Evolutionary conservation across 2,113 vertebrate genomes (phyloP), one percentile per base, ranked within the genome.

Genomic region (Vireo altiloquus): DNA sequence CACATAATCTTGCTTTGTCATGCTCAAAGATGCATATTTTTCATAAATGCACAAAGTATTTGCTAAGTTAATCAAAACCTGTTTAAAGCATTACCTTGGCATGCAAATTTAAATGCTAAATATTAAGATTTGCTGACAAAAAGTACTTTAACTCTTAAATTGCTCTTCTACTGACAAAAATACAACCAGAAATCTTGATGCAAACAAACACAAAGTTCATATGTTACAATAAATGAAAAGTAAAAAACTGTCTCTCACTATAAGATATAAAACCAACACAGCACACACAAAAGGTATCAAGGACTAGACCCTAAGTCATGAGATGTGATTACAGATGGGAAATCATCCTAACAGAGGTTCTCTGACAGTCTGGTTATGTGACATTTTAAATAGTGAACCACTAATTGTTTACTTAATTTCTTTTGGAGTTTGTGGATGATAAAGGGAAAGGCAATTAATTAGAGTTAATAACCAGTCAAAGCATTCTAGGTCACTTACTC

Each of bases 1-100:
- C 44, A 35, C 1, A 64, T 28, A 31, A 87, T 63, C 76, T 56
- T 96, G 89, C 83, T 89, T 86, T 78, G 94, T 95, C 96, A 95
- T 72, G 57, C 47, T 93, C 89, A 71, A 74, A 96, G 87, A 57
- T 0, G 0, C 15, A 0, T 20, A 50, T 56, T 89, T 95, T 78
- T 91, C 20, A 12, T 30, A 70, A 65, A 47, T 12, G 30, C 44
- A 61, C 2, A 5, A 47, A 42, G 59, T n/a, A 61, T 49, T 88
- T 42, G 20, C 3, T 42, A 64, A 52, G 16, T 69, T 59, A 69
- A 77, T 81, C 24, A 89, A 86, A 87, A 80, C 35, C 33, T 49
- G 11, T 44, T 77, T 81, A 71, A 21, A 83, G 44, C 54, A 68
- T 52, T 71, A 87, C 24, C 24, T 56, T 40, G 35, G 46, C 76